These are phyloP conservation scores for Hippocampus barbouri DNA, from an alignment of 2,113 vertebrate genomes.

Conservation along the genomic window DNA sequence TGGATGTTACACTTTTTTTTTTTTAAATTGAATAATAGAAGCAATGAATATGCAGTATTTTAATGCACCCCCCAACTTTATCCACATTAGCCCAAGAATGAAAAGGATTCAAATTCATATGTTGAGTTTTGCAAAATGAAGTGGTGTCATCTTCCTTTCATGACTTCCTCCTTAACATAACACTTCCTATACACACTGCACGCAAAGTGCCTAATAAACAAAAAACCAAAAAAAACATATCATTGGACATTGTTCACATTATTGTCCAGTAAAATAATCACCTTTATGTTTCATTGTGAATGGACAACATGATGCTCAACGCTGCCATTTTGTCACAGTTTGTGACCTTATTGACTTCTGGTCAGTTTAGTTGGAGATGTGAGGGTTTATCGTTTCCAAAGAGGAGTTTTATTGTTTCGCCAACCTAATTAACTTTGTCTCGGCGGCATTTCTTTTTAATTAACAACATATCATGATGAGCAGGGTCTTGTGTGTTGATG, in stretches of 20 bases:
- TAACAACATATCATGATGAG: constrained; percentile 64
- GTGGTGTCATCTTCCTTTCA: constrained; percentile 2
- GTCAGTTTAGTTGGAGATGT: constrained; percentile 45
- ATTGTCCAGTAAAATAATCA: neutral
- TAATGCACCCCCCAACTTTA: neutral
- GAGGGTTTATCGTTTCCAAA: constrained; percentile 26
- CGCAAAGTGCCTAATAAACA: neutral
- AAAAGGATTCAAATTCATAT: neutral
- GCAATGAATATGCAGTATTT: neutral
- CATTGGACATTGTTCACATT: too few relatives aligned
- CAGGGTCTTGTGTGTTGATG: constrained; percentile 50
- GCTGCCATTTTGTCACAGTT: neutral
- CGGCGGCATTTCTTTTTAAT: constrained; percentile 69
- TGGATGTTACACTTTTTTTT: neutral
- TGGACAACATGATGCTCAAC: neutral
- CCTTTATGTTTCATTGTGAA: neutral
- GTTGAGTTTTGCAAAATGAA: neutral
- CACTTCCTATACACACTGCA: neutral
- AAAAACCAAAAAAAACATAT: neutral
- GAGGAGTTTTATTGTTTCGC: constrained; percentile 41
- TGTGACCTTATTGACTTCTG: constrained; percentile 11
- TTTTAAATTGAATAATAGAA: neutral
- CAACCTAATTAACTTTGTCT: constrained; percentile 63
- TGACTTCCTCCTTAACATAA: constrained; percentile 3
- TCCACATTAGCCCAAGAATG: neutral